Conservation (phyloP, 2,888 invertebrate genomes). For the Boloria selene region DNA sequence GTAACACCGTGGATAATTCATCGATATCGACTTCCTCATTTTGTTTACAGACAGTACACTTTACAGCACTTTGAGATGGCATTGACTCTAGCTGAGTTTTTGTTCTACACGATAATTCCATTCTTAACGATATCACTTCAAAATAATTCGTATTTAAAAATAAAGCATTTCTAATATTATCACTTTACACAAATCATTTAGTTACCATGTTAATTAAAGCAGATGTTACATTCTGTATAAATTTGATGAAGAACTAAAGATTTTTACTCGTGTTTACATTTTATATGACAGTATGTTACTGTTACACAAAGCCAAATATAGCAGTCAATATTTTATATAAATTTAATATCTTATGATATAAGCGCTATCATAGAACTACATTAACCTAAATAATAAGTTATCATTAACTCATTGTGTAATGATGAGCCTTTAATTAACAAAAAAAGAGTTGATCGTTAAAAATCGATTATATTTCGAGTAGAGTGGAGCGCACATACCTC, state of each 20-base stretch:
- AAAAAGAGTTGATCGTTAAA: conserved; percentile 52
- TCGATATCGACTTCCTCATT: conserved; percentile 35
- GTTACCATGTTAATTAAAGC: background rate
- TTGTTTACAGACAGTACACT: conserved; percentile 25
- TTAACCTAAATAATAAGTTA: conserved; percentile 20
- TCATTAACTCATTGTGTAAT: conserved; percentile 32
- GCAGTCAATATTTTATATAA: conserved; percentile 31
- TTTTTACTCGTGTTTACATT: background rate
- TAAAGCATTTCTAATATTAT: conserved; percentile 1
- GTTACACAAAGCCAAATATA: conserved; percentile 23
- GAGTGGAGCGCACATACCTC: conserved; percentile 57
- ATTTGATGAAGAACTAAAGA: background rate
- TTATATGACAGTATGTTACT: background rate
- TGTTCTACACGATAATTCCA: conserved; percentile 48
- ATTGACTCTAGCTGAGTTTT: conserved; percentile 29
- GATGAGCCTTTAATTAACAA: conserved; percentile 36
- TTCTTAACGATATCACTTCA: conserved; percentile 50
- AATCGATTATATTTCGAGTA: conserved; percentile 51
- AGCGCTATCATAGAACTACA: background rate
- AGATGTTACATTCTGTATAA: too few species aligned
- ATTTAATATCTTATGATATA: conserved; percentile 1
- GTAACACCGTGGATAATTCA: conserved; percentile 31
- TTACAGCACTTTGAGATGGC: conserved; percentile 9
- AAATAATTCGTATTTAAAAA: conserved; percentile 12
- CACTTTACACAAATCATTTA: conserved; percentile 14